Evolutionary conservation across 1,140 invertebrate genomes (phyloP), one percentile per base, ranked within the genome.

Genomic region (Radopholus similis): DNA sequence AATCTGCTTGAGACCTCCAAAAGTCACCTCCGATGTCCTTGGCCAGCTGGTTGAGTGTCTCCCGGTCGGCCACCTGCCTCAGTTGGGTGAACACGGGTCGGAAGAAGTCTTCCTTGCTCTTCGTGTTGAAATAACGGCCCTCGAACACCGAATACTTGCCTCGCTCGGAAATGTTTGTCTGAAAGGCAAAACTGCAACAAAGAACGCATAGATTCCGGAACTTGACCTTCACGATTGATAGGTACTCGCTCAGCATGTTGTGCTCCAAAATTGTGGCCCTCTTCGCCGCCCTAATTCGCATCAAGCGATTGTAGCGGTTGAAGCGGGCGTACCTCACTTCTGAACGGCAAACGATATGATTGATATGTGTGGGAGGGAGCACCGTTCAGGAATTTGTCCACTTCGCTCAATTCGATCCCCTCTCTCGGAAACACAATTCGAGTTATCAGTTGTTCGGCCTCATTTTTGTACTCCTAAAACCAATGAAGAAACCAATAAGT

Each of bases 401-500:
- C 28, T 26, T 68, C 66, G 6, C 37, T n/a, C 28, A 35, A 38
- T 9, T 68, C 66, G n/a, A 34, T 28, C 42, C 15, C 40, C n/a
- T 53, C 63, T 11, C 44, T 21, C 8, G 47, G 40, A 37, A 68
- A 68, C 9, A 54, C 38, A 66, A 68, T 49, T 53, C 55, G 65
- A 30, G 30, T 66, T 8, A 68, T 68, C 37, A 68, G 55, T 28
- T 68, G 66, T 38, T 68, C 66, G 30, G 66, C 66, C 15, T 66
- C 63, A 18, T 68, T 64, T 54, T 68, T 68, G 35, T 68, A 68
- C 37, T 68, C 66, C 66, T 68, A 54, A 18, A 67, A 54, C 4
- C 1, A 18, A 8, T 30, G 5, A 15, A 40, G 18, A 64, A 68
- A n/a, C n/a, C n/a, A n/a, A n/a, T n/a, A n/a, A n/a, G n/a, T n/a